Percentiles rank a stretch among this genome's conserved stretches.
phyloP scores from a whole-genome alignment of 2,888 invertebrate genomes.

The Ypsolopha scabrella region DNA sequence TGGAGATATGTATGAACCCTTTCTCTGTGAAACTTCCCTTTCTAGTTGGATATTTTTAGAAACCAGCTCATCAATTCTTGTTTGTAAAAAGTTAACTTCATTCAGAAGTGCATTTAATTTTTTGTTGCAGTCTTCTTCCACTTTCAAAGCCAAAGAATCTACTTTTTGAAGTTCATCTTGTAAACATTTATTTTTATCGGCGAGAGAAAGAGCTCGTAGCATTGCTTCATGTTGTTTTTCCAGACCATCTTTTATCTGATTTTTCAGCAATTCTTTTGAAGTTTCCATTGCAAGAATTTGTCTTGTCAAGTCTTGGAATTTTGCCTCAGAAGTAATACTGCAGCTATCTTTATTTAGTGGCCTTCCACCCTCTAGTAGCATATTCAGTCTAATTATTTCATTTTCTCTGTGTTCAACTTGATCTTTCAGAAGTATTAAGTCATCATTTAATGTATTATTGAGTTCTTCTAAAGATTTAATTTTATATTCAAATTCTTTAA shows the following conservation, averaged over 20 bases:
- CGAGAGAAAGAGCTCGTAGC: constrained; percentile 78
- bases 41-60: constrained; percentile 62
- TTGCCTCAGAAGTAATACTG: constrained; percentile 62
- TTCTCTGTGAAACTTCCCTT: constrained; percentile 62
- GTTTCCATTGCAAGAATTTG: constrained; percentile 72
- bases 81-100: constrained; percentile 71
- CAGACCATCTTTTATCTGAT: constrained; percentile 65
- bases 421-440: constrained; percentile 42
- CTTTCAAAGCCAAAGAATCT: constrained; percentile 78
- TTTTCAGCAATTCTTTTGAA: constrained; percentile 61
- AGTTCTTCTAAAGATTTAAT: constrained; percentile 53
- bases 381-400: constrained; percentile 78
- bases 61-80: constrained; percentile 58
- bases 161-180: constrained; percentile 80
- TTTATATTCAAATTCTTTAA: constrained; percentile 50
- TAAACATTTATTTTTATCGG: constrained; percentile 78
- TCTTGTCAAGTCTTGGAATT: constrained; percentile 68
- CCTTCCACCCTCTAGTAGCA: constrained; percentile 79
- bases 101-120: constrained; percentile 73
- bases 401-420: constrained; percentile 71
- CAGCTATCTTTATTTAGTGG: constrained; percentile 76
- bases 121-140: constrained; percentile 82
- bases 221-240: constrained; percentile 85
- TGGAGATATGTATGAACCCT: constrained; percentile 15
- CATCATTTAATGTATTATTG: constrained; percentile 44